These are phyloP conservation scores for Tupaia chinensis DNA, from an alignment of 2,113 vertebrate species.

Conservation along the genomic window DNA sequence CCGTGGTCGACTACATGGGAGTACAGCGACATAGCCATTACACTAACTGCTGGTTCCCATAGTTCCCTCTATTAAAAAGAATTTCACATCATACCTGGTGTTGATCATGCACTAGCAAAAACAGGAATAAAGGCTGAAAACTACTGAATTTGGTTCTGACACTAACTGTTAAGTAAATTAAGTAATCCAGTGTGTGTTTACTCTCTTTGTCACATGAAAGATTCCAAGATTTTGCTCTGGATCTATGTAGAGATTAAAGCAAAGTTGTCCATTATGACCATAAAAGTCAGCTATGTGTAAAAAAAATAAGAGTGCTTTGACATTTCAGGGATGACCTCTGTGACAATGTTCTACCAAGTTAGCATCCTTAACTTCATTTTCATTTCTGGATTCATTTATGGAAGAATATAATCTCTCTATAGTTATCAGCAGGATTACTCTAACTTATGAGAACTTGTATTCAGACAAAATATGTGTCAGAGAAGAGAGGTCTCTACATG, in stretches of 20 bases:
- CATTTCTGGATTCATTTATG: background rate
- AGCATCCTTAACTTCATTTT: background rate
- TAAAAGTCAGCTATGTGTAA: background rate
- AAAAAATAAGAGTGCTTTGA: background rate
- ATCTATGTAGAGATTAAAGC: background rate
- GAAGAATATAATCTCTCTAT: background rate
- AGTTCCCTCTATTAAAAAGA: background rate
- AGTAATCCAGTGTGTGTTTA: background rate
- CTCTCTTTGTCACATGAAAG: background rate
- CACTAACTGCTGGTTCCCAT: background rate
- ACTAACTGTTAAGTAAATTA: background rate
- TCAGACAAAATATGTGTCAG: background rate
- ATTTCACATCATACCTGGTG: background rate
- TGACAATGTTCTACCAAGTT: background rate
- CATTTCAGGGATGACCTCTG: background rate
- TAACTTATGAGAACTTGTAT: background rate
- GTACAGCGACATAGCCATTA: too few species aligned
- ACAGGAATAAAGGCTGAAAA: background rate
- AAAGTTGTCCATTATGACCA: background rate
- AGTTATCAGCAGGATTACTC: background rate
- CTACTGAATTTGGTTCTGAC: background rate
- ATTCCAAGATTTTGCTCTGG: background rate
- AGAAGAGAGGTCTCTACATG: background rate
- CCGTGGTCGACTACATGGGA: too few species aligned
- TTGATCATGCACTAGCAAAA: background rate